These are phyloP conservation scores for Pollenia amentaria DNA, from an alignment of 2,888 invertebrate genomes.

Conservation along the genomic window DNA sequence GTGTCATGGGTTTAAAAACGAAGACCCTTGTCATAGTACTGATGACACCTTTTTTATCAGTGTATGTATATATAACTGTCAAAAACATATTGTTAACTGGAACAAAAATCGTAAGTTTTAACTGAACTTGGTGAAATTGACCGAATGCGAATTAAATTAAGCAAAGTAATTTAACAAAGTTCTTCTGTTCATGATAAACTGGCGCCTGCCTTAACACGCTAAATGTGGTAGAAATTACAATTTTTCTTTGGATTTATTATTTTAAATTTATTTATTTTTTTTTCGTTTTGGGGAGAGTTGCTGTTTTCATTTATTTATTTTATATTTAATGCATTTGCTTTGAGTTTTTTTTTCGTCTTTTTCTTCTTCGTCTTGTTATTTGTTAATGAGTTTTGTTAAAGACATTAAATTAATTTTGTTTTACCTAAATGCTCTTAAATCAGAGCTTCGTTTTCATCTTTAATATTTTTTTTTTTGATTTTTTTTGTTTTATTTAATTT, in stretches of 20 bases:
- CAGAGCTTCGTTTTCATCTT: slow-evolving; percentile 71
- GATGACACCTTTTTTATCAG: too few relatives aligned
- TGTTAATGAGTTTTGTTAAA: slow-evolving; percentile 54
- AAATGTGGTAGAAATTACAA: slow-evolving; percentile 53
- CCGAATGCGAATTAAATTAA: slow-evolving; percentile 54
- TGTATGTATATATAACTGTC: too few relatives aligned
- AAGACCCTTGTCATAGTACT: too few relatives aligned
- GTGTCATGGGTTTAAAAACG: too few relatives aligned
- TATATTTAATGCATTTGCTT: slow-evolving; percentile 55
- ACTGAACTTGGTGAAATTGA: too few relatives aligned
- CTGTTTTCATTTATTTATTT: slow-evolving; percentile 37
- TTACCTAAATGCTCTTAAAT: slow-evolving; percentile 72
- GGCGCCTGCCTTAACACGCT: slow-evolving; percentile 69
- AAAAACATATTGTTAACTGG: too few relatives aligned
- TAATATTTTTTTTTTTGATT: slow-evolving; percentile 49
- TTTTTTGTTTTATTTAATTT: slow-evolving; percentile 68
- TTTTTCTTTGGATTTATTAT: slow-evolving; percentile 18
- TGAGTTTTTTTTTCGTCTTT: slow-evolving; percentile 50
- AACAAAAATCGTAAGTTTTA: too few relatives aligned
- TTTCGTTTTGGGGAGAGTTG: slow-evolving; percentile 16
- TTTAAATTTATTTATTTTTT: slow-evolving; percentile 2
- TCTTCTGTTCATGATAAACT: slow-evolving; percentile 39
- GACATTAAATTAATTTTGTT: slow-evolving; percentile 67
- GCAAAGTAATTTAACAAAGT: slow-evolving; percentile 52
- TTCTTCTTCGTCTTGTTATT: neutral